phyloP scores from a whole-genome alignment of 2,113 vertebrate genomes.

The Abramis brama region DNA sequence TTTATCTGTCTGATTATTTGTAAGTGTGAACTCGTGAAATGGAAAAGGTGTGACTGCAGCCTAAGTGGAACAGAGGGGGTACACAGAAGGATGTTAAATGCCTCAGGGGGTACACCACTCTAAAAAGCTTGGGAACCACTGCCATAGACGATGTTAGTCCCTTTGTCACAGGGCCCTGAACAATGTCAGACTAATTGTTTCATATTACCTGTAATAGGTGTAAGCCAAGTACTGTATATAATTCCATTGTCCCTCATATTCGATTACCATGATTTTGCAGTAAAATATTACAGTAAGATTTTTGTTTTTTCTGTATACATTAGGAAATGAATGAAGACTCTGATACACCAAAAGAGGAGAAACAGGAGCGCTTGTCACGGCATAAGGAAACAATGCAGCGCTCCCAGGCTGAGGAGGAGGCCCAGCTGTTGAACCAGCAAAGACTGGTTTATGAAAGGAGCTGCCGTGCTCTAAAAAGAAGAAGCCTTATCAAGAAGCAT shows the following conservation, averaged over 20 bases:
- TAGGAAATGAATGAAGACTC: slow-evolving; percentile 99
- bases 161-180: neutral
- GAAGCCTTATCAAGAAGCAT: slow-evolving; percentile 91
- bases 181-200: neutral
- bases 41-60: no score
- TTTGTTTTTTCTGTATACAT: neutral
- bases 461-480: slow-evolving; percentile 93
- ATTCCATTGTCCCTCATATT: neutral
- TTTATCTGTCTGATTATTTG: no score
- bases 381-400: slow-evolving; percentile 99
- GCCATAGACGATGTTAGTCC: neutral
- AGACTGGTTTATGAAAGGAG: slow-evolving; percentile 95
- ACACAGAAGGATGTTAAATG: no score
- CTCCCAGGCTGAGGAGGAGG: slow-evolving; percentile 98
- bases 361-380: slow-evolving; percentile 96
- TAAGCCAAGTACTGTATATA: no score
- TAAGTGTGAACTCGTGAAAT: no score
- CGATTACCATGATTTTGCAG: neutral
- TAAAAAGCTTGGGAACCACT: no score
- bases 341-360: slow-evolving; percentile 98
- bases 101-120: no score
- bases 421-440: slow-evolving; percentile 93
- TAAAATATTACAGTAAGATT: neutral
- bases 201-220: neutral
- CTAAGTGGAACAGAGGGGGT: no score